Percentiles rank a stretch among this genome's conserved stretches.
phyloP scores from a whole-genome alignment of 2,113 vertebrate species.

The Aplodontia rufa region DNA sequence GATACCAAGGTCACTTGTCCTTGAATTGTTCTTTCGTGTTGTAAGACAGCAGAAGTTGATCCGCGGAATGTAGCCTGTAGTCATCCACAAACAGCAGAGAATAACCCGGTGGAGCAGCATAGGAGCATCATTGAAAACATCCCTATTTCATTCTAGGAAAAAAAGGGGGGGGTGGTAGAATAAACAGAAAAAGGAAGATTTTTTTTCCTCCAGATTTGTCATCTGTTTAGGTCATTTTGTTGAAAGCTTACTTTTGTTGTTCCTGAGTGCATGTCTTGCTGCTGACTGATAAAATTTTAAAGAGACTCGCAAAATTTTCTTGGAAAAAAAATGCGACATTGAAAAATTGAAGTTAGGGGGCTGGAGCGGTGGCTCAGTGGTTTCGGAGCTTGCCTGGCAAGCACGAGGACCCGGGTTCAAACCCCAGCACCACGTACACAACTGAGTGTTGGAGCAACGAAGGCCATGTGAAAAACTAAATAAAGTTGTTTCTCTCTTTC shows the following conservation, averaged over 20 bases:
- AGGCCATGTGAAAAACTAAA: too few species aligned
- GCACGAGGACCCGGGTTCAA: too few species aligned
- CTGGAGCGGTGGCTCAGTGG: too few species aligned
- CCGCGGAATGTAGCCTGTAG: not conserved
- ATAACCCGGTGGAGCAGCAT: not conserved
- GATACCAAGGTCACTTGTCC: conserved; percentile 63
- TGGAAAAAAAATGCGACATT: not conserved
- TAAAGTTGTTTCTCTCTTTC: too few species aligned
- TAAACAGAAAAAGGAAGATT: not conserved
- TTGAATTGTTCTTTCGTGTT: conserved; percentile 69
- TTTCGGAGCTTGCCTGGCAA: too few species aligned
- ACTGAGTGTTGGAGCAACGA: too few species aligned
- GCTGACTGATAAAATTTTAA: not conserved
- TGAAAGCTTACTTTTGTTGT: not conserved
- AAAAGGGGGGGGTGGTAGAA: not conserved
- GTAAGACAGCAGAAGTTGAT: not conserved
- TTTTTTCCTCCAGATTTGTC: not conserved
- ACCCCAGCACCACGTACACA: too few species aligned
- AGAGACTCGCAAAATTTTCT: not conserved
- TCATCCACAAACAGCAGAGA: not conserved
- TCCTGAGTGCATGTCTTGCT: not conserved
- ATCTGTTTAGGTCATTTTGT: not conserved
- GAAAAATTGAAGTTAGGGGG: not conserved
- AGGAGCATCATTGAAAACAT: not conserved
- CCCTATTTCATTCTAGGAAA: not conserved